A percentile compares a stretch with the other conserved stretches of the same genome.
Evolutionary conservation across 2,888 invertebrate genomes (phyloP).

Genomic region (Fragum whitleyi): DNA sequence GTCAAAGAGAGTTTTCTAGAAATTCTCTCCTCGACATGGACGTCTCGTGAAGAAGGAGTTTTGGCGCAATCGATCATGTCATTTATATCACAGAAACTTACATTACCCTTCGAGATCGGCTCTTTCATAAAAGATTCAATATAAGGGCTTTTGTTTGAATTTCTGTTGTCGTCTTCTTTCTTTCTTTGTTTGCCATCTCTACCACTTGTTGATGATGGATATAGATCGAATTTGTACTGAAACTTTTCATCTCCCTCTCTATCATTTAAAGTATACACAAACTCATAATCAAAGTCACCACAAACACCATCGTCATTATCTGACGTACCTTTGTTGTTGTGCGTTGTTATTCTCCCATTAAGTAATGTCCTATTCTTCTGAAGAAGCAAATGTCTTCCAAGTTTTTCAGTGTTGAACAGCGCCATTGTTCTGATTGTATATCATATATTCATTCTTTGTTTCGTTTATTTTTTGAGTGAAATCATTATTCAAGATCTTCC

Average conservation of each 20-base stretch:
- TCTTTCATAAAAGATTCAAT: background rate
- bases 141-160: background rate
- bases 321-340: background rate
- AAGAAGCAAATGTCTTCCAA: conserved; percentile 24
- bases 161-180: background rate
- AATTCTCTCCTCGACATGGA: background rate
- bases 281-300: conserved; percentile 48
- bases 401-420: conserved; percentile 22
- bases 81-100: conserved; percentile 21
- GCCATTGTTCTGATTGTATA: background rate
- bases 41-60: background rate
- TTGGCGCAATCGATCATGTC: background rate
- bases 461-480: too few species aligned
- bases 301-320: background rate
- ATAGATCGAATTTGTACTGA: conserved; percentile 44
- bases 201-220: conserved; percentile 6
- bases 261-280: conserved; percentile 44
- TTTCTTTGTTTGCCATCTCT: background rate
- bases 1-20: background rate
- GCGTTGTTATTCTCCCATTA: conserved; percentile 36
- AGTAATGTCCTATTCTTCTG: conserved; percentile 31
- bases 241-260: conserved; percentile 38
- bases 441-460: background rate
- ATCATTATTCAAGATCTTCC: too few species aligned
- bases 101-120: conserved; percentile 7